These are phyloP conservation scores for Macrophya annulata DNA, from an alignment of 2,888 invertebrate genomes.

Conservation along the genomic window DNA sequence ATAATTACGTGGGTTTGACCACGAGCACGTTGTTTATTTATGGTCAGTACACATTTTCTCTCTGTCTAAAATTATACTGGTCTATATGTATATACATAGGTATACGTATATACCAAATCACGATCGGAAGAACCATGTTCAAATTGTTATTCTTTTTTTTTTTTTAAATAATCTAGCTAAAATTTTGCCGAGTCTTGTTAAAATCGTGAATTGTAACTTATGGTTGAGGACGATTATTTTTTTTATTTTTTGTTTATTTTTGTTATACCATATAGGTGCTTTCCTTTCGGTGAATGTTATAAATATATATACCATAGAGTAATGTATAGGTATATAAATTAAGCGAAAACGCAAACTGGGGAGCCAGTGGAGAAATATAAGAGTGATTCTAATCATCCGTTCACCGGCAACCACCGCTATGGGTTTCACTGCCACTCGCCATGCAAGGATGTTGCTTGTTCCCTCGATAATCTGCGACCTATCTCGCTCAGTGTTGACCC, in stretches of 20 bases:
- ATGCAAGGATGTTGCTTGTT: conserved; percentile 46
- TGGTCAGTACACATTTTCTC: neutral
- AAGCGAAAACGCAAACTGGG: conserved; percentile 13
- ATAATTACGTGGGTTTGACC: conserved; percentile 29
- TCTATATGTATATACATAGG: no score
- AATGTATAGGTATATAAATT: neutral
- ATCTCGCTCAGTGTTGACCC: conserved; percentile 44
- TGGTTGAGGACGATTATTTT: neutral
- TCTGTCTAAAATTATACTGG: neutral
- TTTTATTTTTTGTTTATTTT: no score
- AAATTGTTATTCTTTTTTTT: neutral
- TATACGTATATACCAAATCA: neutral
- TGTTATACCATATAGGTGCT: neutral
- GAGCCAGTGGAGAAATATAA: conserved; percentile 14
- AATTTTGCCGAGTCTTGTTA: neutral
- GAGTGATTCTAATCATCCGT: conserved; percentile 9
- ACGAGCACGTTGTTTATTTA: neutral
- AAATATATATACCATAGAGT: neutral
- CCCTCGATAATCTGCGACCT: conserved; percentile 42
- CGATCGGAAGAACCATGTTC: neutral
- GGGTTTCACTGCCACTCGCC: conserved; percentile 34
- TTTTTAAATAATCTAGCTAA: neutral
- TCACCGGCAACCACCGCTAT: conserved; percentile 19
- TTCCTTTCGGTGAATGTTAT: neutral
- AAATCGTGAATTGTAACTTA: neutral